phyloP scores from a whole-genome alignment of 2,797 vertebrate species.

The Gadopsis bispinosus region DNA sequence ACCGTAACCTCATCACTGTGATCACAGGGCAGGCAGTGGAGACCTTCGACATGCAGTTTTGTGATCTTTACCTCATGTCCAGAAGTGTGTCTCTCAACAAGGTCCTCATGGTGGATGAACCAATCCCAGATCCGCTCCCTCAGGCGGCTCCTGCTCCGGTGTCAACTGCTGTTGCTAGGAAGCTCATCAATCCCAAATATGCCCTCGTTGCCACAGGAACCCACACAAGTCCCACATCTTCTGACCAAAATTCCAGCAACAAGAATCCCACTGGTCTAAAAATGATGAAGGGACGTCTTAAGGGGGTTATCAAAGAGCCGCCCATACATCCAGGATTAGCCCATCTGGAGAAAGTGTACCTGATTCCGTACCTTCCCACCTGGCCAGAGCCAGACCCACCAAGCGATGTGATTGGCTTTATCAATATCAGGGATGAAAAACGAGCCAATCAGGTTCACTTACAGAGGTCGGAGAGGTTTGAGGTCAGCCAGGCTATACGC shows the following conservation, averaged over 20 bases:
- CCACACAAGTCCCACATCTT: conserved; percentile 86
- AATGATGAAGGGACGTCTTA: conserved; percentile 62
- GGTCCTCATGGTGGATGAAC: conserved; percentile 88
- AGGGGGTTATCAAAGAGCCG: conserved; percentile 59
- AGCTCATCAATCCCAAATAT: conserved; percentile 96
- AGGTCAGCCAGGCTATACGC: conserved; percentile 90
- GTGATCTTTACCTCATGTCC: conserved; percentile 92
- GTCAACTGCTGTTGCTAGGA: conserved; percentile 87
- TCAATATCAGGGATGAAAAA: conserved; percentile 95
- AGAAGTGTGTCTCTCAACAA: conserved; percentile 89
- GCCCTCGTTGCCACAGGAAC: conserved; percentile 88
- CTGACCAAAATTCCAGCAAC: conserved; percentile 85
- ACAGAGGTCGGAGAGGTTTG: conserved; percentile 92
- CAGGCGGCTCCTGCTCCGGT: conserved; percentile 80
- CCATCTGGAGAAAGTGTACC: conserved; percentile 90
- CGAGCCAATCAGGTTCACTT: conserved; percentile 92
- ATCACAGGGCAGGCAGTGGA: conserved; percentile 95
- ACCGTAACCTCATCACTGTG: conserved; percentile 94
- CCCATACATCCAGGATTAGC: conserved; percentile 91
- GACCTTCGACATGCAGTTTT: conserved; percentile 94
- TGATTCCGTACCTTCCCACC: conserved; percentile 94
- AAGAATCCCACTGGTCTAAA: conserved; percentile 75
- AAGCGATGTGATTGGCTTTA: conserved; percentile 95
- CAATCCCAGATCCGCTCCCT: conserved; percentile 86
- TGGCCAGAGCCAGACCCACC: conserved; percentile 97